Conservation (phyloP, 2,113 vertebrate genomes). For the Oncorhynchus nerka region DNA sequence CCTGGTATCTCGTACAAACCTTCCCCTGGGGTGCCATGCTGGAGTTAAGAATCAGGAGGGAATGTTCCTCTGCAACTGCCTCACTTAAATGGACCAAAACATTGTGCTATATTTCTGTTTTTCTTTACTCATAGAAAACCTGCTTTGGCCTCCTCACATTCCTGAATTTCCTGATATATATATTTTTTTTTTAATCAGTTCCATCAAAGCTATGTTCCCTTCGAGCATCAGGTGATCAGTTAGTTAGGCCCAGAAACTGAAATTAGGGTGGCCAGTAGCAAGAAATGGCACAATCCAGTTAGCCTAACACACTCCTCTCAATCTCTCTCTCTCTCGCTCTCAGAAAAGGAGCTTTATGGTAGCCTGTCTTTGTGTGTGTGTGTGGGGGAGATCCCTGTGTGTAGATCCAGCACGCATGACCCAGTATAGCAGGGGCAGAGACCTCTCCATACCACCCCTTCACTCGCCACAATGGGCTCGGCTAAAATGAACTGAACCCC, state of each 20-base stretch:
- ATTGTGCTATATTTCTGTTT: not conserved
- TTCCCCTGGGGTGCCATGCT: not conserved
- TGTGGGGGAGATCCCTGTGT: constrained; percentile 45
- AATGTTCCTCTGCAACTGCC: constrained; percentile 27
- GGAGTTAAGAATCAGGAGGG: constrained; percentile 36
- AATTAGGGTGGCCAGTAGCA: not conserved
- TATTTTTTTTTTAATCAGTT: constrained; percentile 60
- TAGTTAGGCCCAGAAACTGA: not conserved
- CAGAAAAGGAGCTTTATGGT: constrained; percentile 71
- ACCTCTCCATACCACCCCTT: constrained; percentile 76
- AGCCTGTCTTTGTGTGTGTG: constrained; percentile 69
- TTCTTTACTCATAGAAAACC: no score
- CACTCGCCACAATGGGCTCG: constrained; percentile 72
- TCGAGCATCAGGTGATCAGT: not conserved
- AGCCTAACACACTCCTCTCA: no score
- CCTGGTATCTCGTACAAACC: constrained; percentile 22
- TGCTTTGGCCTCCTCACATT: no score
- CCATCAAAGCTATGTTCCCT: not conserved
- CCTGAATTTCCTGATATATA: constrained; percentile 67
- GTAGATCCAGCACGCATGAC: constrained; percentile 72
- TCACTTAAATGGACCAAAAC: constrained; percentile 14
- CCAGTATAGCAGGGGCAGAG: constrained; percentile 63
- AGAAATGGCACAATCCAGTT: not conserved
- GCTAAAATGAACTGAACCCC: constrained; percentile 64
- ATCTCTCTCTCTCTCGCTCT: constrained; percentile 29